Evolutionary conservation across 2,113 vertebrate genomes (phyloP), one percentile per base, ranked within the genome.

Genomic region (Macquaria ambigua): DNA sequence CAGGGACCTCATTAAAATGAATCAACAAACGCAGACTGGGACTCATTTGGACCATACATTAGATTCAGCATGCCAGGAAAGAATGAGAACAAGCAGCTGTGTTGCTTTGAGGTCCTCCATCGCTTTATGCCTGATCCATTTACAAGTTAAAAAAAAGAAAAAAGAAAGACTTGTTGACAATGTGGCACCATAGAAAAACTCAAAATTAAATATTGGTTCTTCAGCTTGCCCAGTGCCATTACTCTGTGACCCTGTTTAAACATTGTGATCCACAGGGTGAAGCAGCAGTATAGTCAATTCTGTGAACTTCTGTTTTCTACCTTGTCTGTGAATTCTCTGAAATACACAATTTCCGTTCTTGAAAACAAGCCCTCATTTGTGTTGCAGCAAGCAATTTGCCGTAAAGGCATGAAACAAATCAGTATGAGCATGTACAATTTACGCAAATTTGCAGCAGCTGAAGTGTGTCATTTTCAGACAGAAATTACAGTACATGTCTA

Each of bases 1-100:
- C 23, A 39, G 90, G 68, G 86, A 89, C 74, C 75, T 92, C 83
- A 90, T 92, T 90, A 90, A 82, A 86, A 82, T 86, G 69, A 20
- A 84, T 86, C 82, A 84, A 73, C 76, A 77, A 86, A 86, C 28
- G 58, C 78, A 89, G 79, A 75, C 61, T 87, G 64, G 70, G 73
- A 71, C 75, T 87, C 82, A 69, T 83, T 91, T 85, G 76, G 64
- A 79, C 68, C 59, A 70, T 53, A 77, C 67, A 77, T 89, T 62
- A 81, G 52, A 81, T 58, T 28, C 41, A 76, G 70, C 43, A 28
- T 3, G 20, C 64, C 64, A 74, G 82, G 62, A 61, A 55, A 68
- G 43, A 79, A 67, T 28, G 56, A 73, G 34, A 74, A 75, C 76
- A 0, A 72, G 69, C 73, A 82, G 76, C 73, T 64, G 61, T 41